Evolutionary conservation across 2,888 invertebrate species (phyloP).

Genomic region (Horisme vitalbata): DNA sequence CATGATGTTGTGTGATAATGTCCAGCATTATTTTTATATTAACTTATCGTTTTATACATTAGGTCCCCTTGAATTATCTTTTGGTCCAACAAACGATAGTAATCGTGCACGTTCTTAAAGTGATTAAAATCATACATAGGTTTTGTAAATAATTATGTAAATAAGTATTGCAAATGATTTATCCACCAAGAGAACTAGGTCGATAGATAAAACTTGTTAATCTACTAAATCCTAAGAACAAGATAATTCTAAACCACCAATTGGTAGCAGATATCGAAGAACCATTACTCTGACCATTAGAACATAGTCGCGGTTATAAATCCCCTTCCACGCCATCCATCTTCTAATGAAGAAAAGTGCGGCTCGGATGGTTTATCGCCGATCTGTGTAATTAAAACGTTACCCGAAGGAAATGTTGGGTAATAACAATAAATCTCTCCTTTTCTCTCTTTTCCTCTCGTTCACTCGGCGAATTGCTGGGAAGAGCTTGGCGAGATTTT

Average conservation of each 20-base stretch:
- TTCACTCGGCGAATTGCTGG: conserved; percentile 43
- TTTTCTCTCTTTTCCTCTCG: conserved; percentile 18
- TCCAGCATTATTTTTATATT: too few species aligned
- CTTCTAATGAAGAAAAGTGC: conserved; percentile 83
- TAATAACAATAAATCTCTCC: conserved; percentile 81
- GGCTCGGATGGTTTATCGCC: conserved; percentile 80
- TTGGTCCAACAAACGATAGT: too few species aligned
- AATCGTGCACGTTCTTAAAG: too few species aligned
- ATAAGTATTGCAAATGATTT: too few species aligned
- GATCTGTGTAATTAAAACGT: conserved; percentile 83
- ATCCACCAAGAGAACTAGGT: too few species aligned
- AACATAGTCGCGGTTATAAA: conserved; percentile 65
- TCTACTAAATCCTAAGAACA: too few species aligned
- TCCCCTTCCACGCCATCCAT: conserved; percentile 66
- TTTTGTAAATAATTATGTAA: too few species aligned
- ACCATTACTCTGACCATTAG: conserved; percentile 20
- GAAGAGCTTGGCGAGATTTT: conserved; percentile 33
- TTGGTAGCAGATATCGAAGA: conserved; percentile 12
- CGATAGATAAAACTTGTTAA: too few species aligned
- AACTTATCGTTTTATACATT: too few species aligned
- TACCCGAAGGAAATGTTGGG: conserved; percentile 80
- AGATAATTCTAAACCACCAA: conserved; percentile 9
- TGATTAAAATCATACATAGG: too few species aligned
- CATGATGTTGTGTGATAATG: too few species aligned
- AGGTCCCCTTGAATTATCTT: too few species aligned